Base-by-base conservation (phyloP, 2,888 invertebrate species). In the Lutraria lutraria region DNA sequence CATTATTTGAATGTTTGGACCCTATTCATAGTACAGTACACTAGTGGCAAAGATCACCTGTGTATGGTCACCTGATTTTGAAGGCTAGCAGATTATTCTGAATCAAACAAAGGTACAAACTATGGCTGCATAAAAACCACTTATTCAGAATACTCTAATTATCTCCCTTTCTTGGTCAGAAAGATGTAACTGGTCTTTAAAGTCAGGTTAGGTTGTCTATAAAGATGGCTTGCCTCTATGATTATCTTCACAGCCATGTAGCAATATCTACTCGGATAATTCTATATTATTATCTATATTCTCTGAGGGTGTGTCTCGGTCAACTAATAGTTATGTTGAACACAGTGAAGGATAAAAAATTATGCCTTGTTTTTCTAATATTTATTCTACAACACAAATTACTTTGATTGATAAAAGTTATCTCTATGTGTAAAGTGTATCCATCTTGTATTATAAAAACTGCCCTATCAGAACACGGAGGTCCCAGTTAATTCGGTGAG, bases 401-500 rank as follows among this genome's bases (percentile, higher is more conserved):
- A 25, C 25, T 68, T 13, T 68, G 63, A 6, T 68, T 68, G 12
- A n/a, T 60, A 60, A 68, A 68, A 68, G 3, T 25, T 68, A 25
- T 43, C 25, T 25, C 25, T 68, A 25, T 68, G n/a, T 68, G 0
- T 68, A 25, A 68, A n/a, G 25, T n/a, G 25, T 68, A 10, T 25
- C 25, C 25, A 13, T 76, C 34, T 76, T 84, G 84, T 84, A 84
- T 84, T 84, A 76, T 43, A 29, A 76, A 84, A 76, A 72, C 54
- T 25, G 19, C 29, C 53, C 84, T 21, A 72, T 53, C 88, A 92
- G 91, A 92, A 86, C 81, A 72, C 83, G 91, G 90, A 90, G 88
- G 84, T 80, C 88, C 60, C 81, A 72, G 68, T 88, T 92, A 79
- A 72, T 90, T 68, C 90, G 91, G 91, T 92, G 91, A 92, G 91